A percentile compares a stretch with the other conserved stretches of the same genome.
These are phyloP conservation scores for Sitophilus oryzae DNA, from an alignment of 1,140 invertebrate genomes.

Conservation along the genomic window DNA sequence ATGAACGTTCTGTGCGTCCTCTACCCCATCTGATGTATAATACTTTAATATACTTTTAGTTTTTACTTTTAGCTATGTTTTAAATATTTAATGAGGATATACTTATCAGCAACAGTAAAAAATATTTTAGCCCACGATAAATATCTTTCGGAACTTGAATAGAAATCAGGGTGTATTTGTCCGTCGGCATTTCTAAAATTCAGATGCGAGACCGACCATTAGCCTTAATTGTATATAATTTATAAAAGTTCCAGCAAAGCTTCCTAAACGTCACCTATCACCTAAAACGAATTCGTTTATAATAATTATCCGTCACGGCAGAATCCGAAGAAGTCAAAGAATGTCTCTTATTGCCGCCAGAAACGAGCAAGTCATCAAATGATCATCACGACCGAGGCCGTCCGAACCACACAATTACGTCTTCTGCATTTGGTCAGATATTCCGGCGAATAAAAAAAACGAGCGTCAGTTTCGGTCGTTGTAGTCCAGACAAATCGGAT, in stretches of 20 bases:
- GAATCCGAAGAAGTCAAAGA: constrained; percentile 23
- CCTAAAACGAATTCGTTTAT: constrained; percentile 9
- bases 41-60: too few species aligned
- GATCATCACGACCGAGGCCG: constrained; percentile 21
- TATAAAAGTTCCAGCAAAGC: not conserved
- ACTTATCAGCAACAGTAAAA: too few species aligned
- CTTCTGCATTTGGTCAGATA: constrained; percentile 13
- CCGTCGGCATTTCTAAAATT: not conserved
- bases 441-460: not conserved
- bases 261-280: not conserved
- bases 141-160: too few species aligned
- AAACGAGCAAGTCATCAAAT: constrained; percentile 23
- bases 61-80: too few species aligned
- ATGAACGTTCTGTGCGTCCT: too few species aligned
- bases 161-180: not conserved
- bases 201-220: not conserved
- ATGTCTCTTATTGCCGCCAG: constrained; percentile 22
- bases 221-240: not conserved
- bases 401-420: constrained; percentile 21
- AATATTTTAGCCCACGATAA: too few species aligned
- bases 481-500: constrained; percentile 7
- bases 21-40: too few species aligned
- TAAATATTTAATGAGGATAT: too few species aligned
- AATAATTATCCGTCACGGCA: constrained; percentile 15
- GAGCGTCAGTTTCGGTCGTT: not conserved